Evolutionary conservation across 2,888 invertebrate genomes (phyloP).

Genomic region (Conomelus anceps): DNA sequence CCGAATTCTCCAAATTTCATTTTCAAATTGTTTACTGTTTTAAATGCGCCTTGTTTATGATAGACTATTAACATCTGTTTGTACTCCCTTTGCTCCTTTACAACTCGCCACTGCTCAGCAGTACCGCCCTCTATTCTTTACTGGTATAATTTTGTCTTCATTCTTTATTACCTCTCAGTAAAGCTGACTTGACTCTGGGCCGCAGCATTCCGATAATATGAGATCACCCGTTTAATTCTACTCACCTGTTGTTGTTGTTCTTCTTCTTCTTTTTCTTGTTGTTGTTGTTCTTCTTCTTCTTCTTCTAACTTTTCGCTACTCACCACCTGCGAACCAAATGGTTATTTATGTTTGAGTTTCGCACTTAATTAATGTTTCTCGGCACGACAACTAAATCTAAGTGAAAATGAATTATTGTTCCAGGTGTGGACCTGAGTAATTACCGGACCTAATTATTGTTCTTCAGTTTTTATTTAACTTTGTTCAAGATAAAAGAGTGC

Average conservation of each 20-base stretch:
- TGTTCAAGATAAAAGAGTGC: too few species aligned
- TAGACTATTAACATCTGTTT: too few species aligned
- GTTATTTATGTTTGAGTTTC: background rate
- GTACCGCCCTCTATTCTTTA: background rate
- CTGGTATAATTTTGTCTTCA: background rate
- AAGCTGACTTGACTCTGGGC: background rate
- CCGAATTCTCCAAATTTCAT: too few species aligned
- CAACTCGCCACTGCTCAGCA: background rate
- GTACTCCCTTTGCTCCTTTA: too few species aligned
- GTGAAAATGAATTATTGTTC: background rate
- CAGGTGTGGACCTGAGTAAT: background rate
- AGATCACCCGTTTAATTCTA: background rate
- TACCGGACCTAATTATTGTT: background rate
- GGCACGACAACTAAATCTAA: background rate
- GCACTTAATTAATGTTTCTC: background rate
- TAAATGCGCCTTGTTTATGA: too few species aligned
- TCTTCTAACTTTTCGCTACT: background rate
- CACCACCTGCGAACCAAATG: background rate
- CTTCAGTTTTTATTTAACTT: background rate
- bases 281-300: background rate
- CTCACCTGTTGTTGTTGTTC: background rate
- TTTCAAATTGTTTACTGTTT: too few species aligned
- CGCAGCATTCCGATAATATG: background rate
- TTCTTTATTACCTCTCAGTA: background rate
- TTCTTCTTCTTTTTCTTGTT: background rate